phyloP scores from a whole-genome alignment of 2,888 invertebrate genomes.

The Ecliptopera silaceata region DNA sequence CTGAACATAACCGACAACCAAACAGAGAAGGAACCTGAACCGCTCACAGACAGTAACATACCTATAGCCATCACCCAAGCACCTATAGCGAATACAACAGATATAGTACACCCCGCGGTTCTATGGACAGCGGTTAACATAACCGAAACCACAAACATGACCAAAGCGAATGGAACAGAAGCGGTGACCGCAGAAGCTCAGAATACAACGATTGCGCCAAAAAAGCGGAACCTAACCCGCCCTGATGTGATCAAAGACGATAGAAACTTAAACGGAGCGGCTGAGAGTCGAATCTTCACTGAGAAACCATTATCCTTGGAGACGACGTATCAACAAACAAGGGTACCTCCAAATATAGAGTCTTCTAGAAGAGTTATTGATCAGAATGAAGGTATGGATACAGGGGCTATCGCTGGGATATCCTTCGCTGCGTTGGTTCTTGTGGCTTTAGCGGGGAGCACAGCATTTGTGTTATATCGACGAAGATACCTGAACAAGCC shows the following conservation, averaged over 20 bases:
- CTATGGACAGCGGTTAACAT: slow-evolving; percentile 63
- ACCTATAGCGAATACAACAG: slow-evolving; percentile 43
- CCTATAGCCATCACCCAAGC: slow-evolving; percentile 38
- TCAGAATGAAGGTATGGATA: slow-evolving; percentile 74
- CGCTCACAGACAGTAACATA: slow-evolving; percentile 38
- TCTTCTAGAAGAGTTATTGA: slow-evolving; percentile 70
- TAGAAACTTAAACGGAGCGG: slow-evolving; percentile 50
- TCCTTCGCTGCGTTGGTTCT: slow-evolving; percentile 86
- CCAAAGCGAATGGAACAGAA: slow-evolving; percentile 46
- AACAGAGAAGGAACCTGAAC: slow-evolving; percentile 29
- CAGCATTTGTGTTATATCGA: slow-evolving; percentile 87
- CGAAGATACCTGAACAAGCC: slow-evolving; percentile 91
- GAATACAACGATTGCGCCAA: slow-evolving; percentile 58
- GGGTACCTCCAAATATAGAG: slow-evolving; percentile 71
- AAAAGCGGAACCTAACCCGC: slow-evolving; percentile 64
- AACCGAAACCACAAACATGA: slow-evolving; percentile 37
- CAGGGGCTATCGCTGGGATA: slow-evolving; percentile 86
- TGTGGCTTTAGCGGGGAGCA: slow-evolving; percentile 85
- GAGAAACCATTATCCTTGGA: slow-evolving; percentile 74
- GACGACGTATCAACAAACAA: slow-evolving; percentile 69
- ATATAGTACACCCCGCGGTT: slow-evolving; percentile 49
- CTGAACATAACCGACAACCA: slow-evolving; percentile 49
- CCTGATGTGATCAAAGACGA: slow-evolving; percentile 67
- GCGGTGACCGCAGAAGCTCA: slow-evolving; percentile 58
- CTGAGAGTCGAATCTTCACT: slow-evolving; percentile 72